Evolutionary conservation across 92 coral and sea anemone species (phyloP).

Genomic region (Desmophyllum pertusum): DNA sequence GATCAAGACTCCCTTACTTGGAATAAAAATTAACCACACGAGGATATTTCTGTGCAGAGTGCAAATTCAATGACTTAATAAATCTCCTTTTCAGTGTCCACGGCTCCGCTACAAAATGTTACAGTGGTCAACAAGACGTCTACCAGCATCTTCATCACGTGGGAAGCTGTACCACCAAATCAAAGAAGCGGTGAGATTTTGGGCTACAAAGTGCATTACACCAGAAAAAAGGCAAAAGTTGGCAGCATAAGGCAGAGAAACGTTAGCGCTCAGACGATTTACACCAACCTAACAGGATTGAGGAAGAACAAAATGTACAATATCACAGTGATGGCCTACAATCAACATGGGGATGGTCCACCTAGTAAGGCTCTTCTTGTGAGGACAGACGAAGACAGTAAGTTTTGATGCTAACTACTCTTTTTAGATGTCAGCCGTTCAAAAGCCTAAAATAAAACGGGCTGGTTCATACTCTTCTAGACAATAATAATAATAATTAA

Average conservation of each 20-base stretch:
- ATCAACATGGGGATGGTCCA: conserved; percentile 30
- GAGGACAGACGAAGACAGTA: conserved; percentile 20
- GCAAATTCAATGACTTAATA: no score
- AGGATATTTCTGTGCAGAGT: no score
- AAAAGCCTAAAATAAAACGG: no score
- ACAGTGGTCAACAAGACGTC: background rate
- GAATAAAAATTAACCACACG: no score
- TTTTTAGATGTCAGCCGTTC: background rate
- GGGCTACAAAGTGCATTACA: background rate
- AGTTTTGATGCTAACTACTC: background rate
- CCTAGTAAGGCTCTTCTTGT: background rate
- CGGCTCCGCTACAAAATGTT: background rate
- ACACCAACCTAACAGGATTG: conserved; percentile 16
- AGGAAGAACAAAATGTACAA: background rate
- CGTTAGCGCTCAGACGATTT: background rate
- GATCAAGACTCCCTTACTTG: no score
- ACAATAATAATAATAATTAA: no score
- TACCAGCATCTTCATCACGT: background rate
- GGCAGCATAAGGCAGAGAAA: background rate
- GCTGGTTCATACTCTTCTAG: no score
- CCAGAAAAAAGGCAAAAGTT: no score
- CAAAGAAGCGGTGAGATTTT: background rate
- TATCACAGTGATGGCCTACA: conserved; percentile 15
- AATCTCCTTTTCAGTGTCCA: background rate
- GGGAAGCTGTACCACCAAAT: conserved; percentile 3